Percentiles rank a stretch among this genome's conserved stretches.
phyloP scores from a whole-genome alignment of 2,888 invertebrate genomes.

The Gibbula magus region DNA sequence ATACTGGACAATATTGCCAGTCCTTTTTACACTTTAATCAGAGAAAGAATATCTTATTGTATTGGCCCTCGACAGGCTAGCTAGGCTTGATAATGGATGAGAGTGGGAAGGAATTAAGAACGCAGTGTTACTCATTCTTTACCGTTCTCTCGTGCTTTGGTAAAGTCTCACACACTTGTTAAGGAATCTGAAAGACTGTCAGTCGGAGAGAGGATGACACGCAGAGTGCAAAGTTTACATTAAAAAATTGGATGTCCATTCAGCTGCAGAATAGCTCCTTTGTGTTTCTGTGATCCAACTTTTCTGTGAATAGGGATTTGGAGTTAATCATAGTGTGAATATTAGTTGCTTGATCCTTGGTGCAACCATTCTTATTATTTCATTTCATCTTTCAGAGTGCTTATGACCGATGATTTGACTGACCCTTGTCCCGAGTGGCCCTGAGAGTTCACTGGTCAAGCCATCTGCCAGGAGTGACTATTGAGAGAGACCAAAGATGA shows the following conservation, averaged over 20 bases:
- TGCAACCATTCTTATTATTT: not conserved
- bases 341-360: too few species aligned
- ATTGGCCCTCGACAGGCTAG: not conserved
- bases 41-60: not conserved
- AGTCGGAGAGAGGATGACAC: not conserved
- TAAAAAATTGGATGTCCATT: not conserved
- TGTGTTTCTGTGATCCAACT: not conserved
- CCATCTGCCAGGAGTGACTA: not conserved
- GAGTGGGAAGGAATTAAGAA: not conserved
- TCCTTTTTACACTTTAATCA: not conserved
- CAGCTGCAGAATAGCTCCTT: not conserved
- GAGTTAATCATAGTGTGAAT: too few species aligned
- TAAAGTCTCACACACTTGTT: not conserved
- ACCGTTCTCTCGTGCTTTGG: not conserved
- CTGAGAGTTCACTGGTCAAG: not conserved
- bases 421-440: not conserved
- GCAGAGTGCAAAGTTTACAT: slow-evolving; percentile 11
- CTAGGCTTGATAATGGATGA: not conserved
- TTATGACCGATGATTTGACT: not conserved
- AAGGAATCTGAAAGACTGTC: not conserved
- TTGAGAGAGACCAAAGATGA: too few species aligned
- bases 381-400: not conserved
- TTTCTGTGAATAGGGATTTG: not conserved
- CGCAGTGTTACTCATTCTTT: not conserved
- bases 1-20: not conserved